Conservation (phyloP, 2,113 vertebrate species). For the Seriola quinqueradiata region DNA sequence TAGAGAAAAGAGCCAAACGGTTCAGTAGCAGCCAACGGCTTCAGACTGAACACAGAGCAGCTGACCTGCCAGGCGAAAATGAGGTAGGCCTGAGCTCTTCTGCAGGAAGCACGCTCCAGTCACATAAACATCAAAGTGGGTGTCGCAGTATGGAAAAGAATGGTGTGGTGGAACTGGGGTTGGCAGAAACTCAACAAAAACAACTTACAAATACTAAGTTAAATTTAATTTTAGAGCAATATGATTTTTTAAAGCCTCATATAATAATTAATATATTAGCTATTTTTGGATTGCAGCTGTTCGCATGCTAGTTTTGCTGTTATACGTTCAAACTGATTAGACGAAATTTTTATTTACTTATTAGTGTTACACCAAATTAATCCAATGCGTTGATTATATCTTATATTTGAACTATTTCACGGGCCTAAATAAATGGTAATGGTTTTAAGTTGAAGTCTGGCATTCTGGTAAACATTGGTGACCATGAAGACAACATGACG, state of each 20-base stretch:
- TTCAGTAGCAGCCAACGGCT: conserved; percentile 94
- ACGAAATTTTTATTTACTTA: not conserved
- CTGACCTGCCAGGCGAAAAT: conserved; percentile 94
- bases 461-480: not conserved
- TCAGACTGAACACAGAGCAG: conserved; percentile 89
- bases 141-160: conserved; percentile 70
- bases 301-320: not conserved
- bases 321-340: not conserved
- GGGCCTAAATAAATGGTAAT: no score
- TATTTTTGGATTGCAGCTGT: not conserved
- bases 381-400: not conserved
- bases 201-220: not conserved
- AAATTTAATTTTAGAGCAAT: not conserved
- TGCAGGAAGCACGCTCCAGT: conserved; percentile 81
- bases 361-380: not conserved
- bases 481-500: not conserved
- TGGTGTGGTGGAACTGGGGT: conserved; percentile 25
- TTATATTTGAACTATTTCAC: not conserved
- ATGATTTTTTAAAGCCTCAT: not conserved
- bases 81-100: conserved; percentile 83
- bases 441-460: not conserved
- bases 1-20: conserved; percentile 95
- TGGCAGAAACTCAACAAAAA: conserved; percentile 9
- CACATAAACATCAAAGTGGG: conserved; percentile 76
- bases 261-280: not conserved